phyloP scores from a whole-genome alignment of 1,140 invertebrate species.

The Halictus rubicundus region DNA sequence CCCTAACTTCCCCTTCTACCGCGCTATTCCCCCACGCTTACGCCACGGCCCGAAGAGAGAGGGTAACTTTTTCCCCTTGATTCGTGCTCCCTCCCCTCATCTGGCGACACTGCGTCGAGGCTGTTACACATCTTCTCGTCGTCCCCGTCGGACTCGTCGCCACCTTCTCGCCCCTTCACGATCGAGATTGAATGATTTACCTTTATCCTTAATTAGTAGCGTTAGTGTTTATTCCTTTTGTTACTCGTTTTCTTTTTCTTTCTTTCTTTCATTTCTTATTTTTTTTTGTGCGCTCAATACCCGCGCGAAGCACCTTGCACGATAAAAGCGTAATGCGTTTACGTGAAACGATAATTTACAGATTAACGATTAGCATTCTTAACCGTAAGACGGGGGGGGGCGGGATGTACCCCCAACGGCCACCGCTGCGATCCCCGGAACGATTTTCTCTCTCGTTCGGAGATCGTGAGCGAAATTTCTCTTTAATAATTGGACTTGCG shows the following conservation, averaged over 20 bases:
- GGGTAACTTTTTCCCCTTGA: no score
- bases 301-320: conserved; percentile 60
- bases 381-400: conserved; percentile 13
- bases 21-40: no score
- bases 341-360: conserved; percentile 57
- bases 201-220: not conserved
- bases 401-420: not conserved
- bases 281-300: conserved; percentile 43
- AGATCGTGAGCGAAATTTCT: not conserved
- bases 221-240: not conserved
- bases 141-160: not conserved
- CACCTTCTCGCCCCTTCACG: conserved; percentile 16
- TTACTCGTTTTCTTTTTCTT: not conserved
- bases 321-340: conserved; percentile 67
- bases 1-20: no score
- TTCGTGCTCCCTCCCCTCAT: no score
- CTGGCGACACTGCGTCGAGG: no score
- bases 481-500: conserved; percentile 21
- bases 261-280: not conserved
- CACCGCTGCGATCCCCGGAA: not conserved
- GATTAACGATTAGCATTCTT: conserved; percentile 52
- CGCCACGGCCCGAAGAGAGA: no score
- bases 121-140: not conserved
- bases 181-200: conserved; percentile 33
- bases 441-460: conserved; percentile 7